phyloP scores from a whole-genome alignment of 2,888 invertebrate genomes.

The Drosophila merina region DNA sequence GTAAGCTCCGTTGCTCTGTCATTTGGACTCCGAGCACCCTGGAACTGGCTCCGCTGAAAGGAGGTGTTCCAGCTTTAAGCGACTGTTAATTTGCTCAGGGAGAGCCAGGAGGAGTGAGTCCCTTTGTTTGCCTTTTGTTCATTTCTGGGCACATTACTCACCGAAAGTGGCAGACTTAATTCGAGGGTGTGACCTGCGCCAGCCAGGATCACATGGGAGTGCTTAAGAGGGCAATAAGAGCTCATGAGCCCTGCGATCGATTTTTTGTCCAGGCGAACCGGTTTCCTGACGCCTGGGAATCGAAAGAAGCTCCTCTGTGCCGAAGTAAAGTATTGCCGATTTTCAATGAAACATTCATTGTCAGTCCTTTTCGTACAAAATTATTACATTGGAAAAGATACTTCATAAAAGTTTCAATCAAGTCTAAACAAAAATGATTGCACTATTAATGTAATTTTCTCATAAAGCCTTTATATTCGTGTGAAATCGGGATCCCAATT shows the following conservation, averaged over 20 bases:
- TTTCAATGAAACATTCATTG: neutral
- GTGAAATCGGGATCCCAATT: slow-evolving; percentile 28
- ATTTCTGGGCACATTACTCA: slow-evolving; percentile 67
- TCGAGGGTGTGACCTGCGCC: slow-evolving; percentile 69
- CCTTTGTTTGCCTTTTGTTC: slow-evolving; percentile 40
- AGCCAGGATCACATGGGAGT: slow-evolving; percentile 52
- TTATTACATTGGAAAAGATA: neutral
- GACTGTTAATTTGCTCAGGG: slow-evolving; percentile 75
- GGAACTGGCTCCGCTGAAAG: slow-evolving; percentile 62
- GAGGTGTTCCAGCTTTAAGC: slow-evolving; percentile 70
- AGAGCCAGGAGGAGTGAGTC: slow-evolving; percentile 1
- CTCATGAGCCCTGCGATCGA: slow-evolving; percentile 45
- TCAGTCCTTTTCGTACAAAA: neutral
- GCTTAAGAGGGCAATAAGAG: slow-evolving; percentile 47
- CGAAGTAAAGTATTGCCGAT: slow-evolving; percentile 2
- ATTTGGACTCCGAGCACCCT: slow-evolving; percentile 44
- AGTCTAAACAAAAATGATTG: slow-evolving; percentile 17
- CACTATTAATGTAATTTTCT: slow-evolving; percentile 19
- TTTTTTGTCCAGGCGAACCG: slow-evolving; percentile 35
- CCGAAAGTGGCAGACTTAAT: slow-evolving; percentile 74
- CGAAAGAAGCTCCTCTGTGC: neutral
- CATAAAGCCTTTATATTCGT: slow-evolving; percentile 28
- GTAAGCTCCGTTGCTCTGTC: slow-evolving; percentile 63
- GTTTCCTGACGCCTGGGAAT: slow-evolving; percentile 8
- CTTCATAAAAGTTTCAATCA: slow-evolving; percentile 2